Evolutionary conservation across 2,888 invertebrate genomes (phyloP).

Genomic region (Erpobdella octoculata): DNA sequence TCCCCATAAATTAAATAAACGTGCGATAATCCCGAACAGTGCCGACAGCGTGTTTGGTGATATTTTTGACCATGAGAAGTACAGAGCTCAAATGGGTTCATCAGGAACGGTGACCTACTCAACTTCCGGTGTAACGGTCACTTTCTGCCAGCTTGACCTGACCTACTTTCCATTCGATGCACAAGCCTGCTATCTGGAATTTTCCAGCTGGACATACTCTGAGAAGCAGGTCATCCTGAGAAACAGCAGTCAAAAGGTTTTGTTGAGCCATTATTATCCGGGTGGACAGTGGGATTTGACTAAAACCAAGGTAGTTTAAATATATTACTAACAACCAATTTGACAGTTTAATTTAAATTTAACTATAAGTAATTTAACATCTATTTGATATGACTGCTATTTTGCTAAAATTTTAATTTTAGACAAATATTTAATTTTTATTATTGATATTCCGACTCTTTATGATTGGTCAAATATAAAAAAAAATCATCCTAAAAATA

Average conservation of each 20-base stretch:
- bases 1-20: background rate
- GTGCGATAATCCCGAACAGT: background rate
- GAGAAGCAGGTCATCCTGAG: background rate
- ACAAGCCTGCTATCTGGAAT: slow-evolving; percentile 22
- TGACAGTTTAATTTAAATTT: too few relatives aligned
- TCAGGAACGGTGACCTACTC: background rate
- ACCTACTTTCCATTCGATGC: slow-evolving; percentile 24
- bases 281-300: slow-evolving; percentile 17
- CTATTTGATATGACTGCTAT: background rate
- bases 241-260: background rate
- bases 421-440: background rate
- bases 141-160: slow-evolving; percentile 25
- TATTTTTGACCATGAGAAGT: slow-evolving; percentile 20
- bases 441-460: too few relatives aligned
- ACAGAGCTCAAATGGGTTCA: background rate
- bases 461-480: too few relatives aligned
- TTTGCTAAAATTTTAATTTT: background rate
- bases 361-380: background rate
- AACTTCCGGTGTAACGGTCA: background rate
- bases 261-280: background rate
- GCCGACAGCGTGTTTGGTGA: slow-evolving; percentile 16
- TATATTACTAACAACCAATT: too few relatives aligned
- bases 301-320: background rate
- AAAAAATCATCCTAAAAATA: too few relatives aligned
- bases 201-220: slow-evolving; percentile 10